Percentiles rank a stretch among this genome's conserved stretches.
phyloP scores from a whole-genome alignment of 2,797 vertebrate species.

The Sebastes matsubarae region DNA sequence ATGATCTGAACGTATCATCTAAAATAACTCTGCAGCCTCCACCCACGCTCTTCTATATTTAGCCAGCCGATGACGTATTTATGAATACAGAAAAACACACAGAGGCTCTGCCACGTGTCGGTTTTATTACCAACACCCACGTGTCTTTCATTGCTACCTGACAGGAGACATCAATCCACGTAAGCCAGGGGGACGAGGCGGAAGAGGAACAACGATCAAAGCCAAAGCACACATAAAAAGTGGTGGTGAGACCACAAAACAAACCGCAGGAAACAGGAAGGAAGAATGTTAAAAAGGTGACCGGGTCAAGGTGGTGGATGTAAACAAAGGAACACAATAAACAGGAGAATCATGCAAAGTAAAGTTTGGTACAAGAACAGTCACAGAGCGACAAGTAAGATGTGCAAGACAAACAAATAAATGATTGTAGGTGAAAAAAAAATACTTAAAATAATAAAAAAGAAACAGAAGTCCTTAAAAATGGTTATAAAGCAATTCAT shows the following conservation, averaged over 20 bases:
- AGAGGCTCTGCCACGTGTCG: background rate
- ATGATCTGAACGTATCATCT: background rate
- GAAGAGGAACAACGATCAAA: background rate
- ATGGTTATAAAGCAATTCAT: background rate
- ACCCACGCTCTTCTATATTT: background rate
- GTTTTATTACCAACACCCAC: background rate
- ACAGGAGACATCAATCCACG: background rate
- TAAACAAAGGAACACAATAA: background rate
- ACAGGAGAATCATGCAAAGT: background rate
- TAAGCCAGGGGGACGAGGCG: background rate
- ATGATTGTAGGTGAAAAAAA: background rate
- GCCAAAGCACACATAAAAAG: background rate
- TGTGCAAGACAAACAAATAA: background rate
- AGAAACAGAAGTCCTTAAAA: background rate
- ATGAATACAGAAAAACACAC: background rate
- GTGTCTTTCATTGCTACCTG: background rate
- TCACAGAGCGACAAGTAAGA: background rate
- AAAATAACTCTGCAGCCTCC: background rate
- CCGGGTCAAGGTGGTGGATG: background rate
- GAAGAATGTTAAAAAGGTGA: background rate
- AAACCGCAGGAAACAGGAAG: background rate
- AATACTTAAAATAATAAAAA: background rate
- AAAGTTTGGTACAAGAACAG: background rate
- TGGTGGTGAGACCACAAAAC: background rate
- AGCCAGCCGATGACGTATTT: background rate